Evolutionary conservation across 2,797 vertebrate species (phyloP).

Genomic region (Lycodopsis pacificus): DNA sequence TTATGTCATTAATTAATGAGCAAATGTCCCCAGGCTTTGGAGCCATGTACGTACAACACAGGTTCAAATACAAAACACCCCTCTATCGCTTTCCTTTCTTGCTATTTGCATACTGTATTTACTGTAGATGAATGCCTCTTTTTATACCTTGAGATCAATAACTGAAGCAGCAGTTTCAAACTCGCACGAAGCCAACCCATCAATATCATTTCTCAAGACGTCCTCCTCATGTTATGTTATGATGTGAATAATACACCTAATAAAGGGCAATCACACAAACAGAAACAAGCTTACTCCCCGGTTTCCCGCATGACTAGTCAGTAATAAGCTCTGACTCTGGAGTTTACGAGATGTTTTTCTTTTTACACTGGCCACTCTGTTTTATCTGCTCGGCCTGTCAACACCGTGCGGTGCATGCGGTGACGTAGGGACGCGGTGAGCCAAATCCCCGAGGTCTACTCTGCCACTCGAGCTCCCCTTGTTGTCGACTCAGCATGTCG

Average conservation of each 20-base stretch:
- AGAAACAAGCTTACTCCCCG: background rate
- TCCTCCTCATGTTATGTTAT: background rate
- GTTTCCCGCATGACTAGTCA: slow-evolving; percentile 14
- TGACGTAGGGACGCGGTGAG: slow-evolving; percentile 42
- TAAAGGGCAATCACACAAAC: background rate
- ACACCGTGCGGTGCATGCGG: slow-evolving; percentile 3
- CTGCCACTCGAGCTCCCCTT: slow-evolving; percentile 64
- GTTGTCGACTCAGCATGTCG: slow-evolving; percentile 76
- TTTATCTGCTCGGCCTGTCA: slow-evolving; percentile 55
- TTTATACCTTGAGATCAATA: slow-evolving; percentile 7
- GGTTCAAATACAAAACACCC: slow-evolving; percentile 7
- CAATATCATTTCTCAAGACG: background rate
- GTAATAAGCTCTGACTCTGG: slow-evolving; percentile 1
- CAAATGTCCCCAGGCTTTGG: slow-evolving; percentile 23
- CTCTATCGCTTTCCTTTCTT: background rate
- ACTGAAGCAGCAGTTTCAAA: slow-evolving; percentile 1
- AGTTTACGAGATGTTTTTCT: background rate
- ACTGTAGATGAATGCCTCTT: background rate
- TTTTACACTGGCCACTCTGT: slow-evolving; percentile 23
- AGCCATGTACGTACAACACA: slow-evolving; percentile 2
- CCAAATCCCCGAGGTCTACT: slow-evolving; percentile 53
- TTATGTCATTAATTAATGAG: slow-evolving; percentile 53
- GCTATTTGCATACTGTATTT: background rate
- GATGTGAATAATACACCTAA: background rate
- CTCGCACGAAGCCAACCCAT: background rate